These are phyloP conservation scores for Cryptocheilus praepositus DNA, from an alignment of 2,888 invertebrate genomes.

Conservation along the genomic window DNA sequence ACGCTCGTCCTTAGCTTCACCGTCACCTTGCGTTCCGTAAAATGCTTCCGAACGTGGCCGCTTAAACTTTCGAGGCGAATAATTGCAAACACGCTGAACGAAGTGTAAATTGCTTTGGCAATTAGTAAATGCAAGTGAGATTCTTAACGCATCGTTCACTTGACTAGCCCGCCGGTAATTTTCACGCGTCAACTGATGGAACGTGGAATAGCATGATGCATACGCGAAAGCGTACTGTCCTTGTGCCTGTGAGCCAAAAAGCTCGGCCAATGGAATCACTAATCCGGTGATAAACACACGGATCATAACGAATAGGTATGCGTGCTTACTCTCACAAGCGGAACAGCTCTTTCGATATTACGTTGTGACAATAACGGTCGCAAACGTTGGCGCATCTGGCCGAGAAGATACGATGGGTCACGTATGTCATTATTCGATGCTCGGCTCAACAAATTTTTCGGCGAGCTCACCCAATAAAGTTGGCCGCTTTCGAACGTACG, in stretches of 20 bases:
- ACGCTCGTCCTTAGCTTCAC: slow-evolving; percentile 10
- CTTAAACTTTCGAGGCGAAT: no score
- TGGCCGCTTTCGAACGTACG: slow-evolving; percentile 3
- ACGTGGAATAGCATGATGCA: neutral
- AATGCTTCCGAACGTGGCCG: no score
- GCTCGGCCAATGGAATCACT: slow-evolving; percentile 48
- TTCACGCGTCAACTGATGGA: no score
- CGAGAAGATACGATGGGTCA: slow-evolving; percentile 52
- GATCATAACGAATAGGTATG: slow-evolving; percentile 24
- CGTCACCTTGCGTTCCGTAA: no score
- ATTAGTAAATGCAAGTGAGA: no score
- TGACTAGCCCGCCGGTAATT: no score
- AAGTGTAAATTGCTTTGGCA: no score
- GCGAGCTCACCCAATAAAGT: neutral
- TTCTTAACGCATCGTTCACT: no score
- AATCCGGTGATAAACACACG: slow-evolving; percentile 55
- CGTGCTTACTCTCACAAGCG: no score
- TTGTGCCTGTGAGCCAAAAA: slow-evolving; percentile 30
- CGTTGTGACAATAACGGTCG: slow-evolving; percentile 43
- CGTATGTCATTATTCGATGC: slow-evolving; percentile 50
- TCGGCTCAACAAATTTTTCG: slow-evolving; percentile 43
- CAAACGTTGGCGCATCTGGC: slow-evolving; percentile 52
- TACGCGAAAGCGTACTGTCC: slow-evolving; percentile 8
- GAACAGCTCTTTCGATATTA: no score
- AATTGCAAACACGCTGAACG: no score